Evolutionary conservation across 2,797 vertebrate species (phyloP).

Genomic region (Manis pentadactyla): DNA sequence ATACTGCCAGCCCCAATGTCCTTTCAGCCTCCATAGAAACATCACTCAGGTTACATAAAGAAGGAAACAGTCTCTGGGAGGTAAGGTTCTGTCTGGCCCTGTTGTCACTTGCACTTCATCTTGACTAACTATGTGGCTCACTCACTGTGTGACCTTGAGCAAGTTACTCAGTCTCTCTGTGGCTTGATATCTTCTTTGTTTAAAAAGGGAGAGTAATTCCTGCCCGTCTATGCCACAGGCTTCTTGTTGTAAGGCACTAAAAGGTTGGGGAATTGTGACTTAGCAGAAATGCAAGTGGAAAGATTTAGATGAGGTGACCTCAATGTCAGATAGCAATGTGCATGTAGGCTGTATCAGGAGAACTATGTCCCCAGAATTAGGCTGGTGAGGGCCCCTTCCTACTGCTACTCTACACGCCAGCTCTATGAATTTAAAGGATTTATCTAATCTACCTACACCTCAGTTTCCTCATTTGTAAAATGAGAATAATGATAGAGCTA

Average conservation of each 20-base stretch:
- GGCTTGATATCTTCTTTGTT: constrained; percentile 19
- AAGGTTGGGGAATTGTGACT: background rate
- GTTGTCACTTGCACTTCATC: background rate
- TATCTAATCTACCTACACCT: background rate
- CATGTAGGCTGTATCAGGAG: background rate
- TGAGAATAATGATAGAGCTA: background rate
- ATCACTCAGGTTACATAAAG: constrained; percentile 59
- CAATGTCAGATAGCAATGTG: background rate
- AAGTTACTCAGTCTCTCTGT: constrained; percentile 36
- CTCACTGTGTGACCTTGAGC: constrained; percentile 59
- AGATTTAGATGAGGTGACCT: background rate
- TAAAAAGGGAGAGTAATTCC: background rate
- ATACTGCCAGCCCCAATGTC: constrained; percentile 52
- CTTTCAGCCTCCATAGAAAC: constrained; percentile 63
- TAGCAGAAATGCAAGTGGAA: background rate
- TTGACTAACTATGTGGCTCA: background rate
- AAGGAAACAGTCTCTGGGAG: constrained; percentile 28
- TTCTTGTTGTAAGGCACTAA: background rate
- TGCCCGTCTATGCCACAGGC: background rate
- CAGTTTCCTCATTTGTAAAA: constrained; percentile 7
- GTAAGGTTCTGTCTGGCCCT: background rate
- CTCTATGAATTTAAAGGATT: background rate
- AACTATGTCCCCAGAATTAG: background rate
- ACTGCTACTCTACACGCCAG: background rate
- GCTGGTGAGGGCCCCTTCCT: background rate